Evolutionary conservation across 2,888 invertebrate species (phyloP), one percentile per base, ranked within the genome.

Genomic region (Mylabris sibirica): DNA sequence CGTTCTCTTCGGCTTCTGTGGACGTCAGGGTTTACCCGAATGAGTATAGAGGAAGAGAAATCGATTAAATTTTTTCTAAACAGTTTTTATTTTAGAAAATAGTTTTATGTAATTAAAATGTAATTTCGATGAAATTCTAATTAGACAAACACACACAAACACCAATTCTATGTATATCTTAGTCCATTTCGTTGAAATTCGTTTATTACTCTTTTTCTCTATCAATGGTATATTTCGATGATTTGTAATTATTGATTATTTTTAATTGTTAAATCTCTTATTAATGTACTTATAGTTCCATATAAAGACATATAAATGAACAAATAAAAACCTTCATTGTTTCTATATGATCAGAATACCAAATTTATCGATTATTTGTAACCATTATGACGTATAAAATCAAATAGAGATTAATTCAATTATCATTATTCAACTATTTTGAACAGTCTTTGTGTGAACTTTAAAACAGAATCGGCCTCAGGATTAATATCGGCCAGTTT

Each of bases 311-410:
- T 20, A 49, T 49, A 11, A 49, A 9, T 57, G 17, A 24, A 57
- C 57, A 57, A 57, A 57, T 24, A 57, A 57, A 1, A 57, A 57
- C 57, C 57, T 57, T 57, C 57, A 57, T 57, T 24, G 20, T 24
- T 53, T 11, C 30, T 8, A 12, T 53, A 53, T 57, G 57, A 24
- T 11, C 24, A 24, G 57, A 57, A 57, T 57, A 57, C 24, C 12
- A 57, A 57, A 57, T 57, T 57, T 24, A 57, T 57, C 57, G 5
- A 24, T 57, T 24, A 57, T 57, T 57, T 49, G 9, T 49, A 49
- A 20, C 20, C 12, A 24, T 24, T 22, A 57, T 57, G 57, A 57
- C 57, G 57, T 20, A 20, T 57, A 14, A 12, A 24, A 57, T 57
- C 22, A 24, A 53, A 53, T 11, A 3, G 22, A 53, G 53, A 22